Base-by-base conservation (phyloP, 2,888 invertebrate genomes). In the Drosophila mayaguana region DNA sequence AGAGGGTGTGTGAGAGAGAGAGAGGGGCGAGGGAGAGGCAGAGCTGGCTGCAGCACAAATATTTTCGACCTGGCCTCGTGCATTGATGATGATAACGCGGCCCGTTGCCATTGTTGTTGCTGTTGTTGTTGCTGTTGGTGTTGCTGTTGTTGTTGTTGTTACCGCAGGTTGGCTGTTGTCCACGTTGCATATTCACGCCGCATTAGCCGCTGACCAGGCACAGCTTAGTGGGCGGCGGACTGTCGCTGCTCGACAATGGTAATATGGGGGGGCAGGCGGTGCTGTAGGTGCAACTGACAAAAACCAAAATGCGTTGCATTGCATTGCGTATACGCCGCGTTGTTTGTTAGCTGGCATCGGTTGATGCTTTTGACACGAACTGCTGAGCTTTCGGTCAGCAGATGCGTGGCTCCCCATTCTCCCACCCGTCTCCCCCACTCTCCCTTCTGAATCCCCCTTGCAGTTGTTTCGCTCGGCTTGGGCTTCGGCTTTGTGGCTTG, bases 81-180 rank as follows among this genome's bases (percentile, higher is more conserved):
- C 88, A 84, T 88, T 88, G 84, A 85, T 85, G 88, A 79, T 88
- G 88, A 84, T 84, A 84, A 85, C 85, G 77, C 57, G 63, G 71
- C 48, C 48, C 36, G 48, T 60, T 53, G 56, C 46, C 65, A 25
- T 16, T 51, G 50, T 34, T 50, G 36, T 22, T 38, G 53, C 3
- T 36, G 34, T 4, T 18, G 40, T 48, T 64, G 64, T 53, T 63
- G 34, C 3, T 18, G 40, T 48, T 64, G 64, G 51, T 63, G 63
- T 14, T 20, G 53, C 16, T 34, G 18, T 22, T 34, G 42, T 61
- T 60, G 59, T 56, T 64, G 64, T 45, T 62, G 60, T 53, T 50
- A 72, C 74, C 68, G 72, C 82, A 76, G 73, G 46, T 72, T 40
- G 42, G 55, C 42, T 76, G 57, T 38, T 62, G 46, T 71, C 59